Evolutionary conservation across 2,888 invertebrate species (phyloP).

Genomic region (Epinotia demarniana): DNA sequence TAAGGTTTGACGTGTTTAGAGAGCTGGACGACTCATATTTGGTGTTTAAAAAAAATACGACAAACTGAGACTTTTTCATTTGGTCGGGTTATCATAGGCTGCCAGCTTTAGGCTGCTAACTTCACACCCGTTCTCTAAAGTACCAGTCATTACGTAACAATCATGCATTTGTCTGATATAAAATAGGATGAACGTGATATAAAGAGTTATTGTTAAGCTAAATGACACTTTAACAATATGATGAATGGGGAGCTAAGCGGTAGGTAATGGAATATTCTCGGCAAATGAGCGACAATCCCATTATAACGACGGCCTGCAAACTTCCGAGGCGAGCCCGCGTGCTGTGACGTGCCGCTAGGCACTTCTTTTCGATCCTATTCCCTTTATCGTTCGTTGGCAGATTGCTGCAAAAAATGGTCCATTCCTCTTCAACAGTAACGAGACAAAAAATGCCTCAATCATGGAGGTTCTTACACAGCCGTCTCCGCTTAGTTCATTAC

Average conservation of each 20-base stretch:
- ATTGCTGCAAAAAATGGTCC: constrained; percentile 45
- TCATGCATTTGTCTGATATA: constrained; percentile 7
- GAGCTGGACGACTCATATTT: no score
- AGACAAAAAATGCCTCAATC: constrained; percentile 51
- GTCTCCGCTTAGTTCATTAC: constrained; percentile 50
- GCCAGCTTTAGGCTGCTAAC: no score
- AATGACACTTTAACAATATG: constrained; percentile 31
- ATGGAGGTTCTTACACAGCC: constrained; percentile 45
- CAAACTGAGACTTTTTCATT: no score
- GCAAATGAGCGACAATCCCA: constrained; percentile 47
- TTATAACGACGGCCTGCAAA: constrained; percentile 43
- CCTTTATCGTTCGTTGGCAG: constrained; percentile 50
- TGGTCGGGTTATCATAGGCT: no score
- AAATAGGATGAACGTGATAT: constrained; percentile 8
- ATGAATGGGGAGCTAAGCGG: constrained; percentile 38
- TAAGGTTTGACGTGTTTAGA: no score
- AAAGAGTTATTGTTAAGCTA: constrained; percentile 20
- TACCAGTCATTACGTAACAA: background rate
- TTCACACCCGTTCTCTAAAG: no score
- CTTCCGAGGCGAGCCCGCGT: constrained; percentile 28
- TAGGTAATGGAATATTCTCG: constrained; percentile 47
- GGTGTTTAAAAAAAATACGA: no score
- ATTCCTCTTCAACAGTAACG: constrained; percentile 47
- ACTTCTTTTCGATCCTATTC: constrained; percentile 48
- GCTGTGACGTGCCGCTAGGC: constrained; percentile 31